phyloP scores from a whole-genome alignment of 2,888 invertebrate genomes.

The Cephus runcator region DNA sequence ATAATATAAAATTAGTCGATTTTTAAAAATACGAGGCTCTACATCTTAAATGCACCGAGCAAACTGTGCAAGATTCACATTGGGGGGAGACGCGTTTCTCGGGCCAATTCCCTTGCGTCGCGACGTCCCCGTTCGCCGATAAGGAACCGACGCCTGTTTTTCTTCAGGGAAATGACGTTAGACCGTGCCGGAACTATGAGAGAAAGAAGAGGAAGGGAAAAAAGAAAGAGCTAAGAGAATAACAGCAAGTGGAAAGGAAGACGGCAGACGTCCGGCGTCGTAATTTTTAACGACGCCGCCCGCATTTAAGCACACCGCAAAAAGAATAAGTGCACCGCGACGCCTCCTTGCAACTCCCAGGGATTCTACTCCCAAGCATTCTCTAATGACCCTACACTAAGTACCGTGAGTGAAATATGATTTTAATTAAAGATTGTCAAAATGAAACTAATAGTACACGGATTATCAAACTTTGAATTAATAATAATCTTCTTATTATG shows the following conservation, averaged over 20 bases:
- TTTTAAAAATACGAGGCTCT: neutral
- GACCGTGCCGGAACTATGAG: neutral
- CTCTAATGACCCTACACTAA: constrained; percentile 54
- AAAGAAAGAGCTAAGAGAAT: neutral
- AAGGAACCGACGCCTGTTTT: neutral
- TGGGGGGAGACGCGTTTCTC: neutral
- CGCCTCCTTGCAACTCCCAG: constrained; percentile 1
- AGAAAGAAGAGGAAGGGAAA: neutral
- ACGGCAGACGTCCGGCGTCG: constrained; percentile 27
- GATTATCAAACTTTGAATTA: neutral
- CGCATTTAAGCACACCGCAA: constrained; percentile 32
- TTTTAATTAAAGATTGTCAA: constrained; percentile 54
- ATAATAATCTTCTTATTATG: neutral
- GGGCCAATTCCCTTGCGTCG: neutral
- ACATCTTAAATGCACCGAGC: neutral
- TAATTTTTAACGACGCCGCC: constrained; percentile 48
- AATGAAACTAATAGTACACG: neutral
- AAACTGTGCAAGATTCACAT: neutral
- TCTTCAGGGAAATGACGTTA: neutral
- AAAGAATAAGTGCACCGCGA: constrained; percentile 11
- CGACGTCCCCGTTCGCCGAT: neutral
- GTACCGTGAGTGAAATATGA: constrained; percentile 43
- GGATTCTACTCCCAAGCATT: constrained; percentile 32
- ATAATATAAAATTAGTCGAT: neutral
- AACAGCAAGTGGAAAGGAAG: neutral